These are phyloP conservation scores for Notolabrus celidotus DNA, from an alignment of 2,797 vertebrate genomes.

Conservation along the genomic window DNA sequence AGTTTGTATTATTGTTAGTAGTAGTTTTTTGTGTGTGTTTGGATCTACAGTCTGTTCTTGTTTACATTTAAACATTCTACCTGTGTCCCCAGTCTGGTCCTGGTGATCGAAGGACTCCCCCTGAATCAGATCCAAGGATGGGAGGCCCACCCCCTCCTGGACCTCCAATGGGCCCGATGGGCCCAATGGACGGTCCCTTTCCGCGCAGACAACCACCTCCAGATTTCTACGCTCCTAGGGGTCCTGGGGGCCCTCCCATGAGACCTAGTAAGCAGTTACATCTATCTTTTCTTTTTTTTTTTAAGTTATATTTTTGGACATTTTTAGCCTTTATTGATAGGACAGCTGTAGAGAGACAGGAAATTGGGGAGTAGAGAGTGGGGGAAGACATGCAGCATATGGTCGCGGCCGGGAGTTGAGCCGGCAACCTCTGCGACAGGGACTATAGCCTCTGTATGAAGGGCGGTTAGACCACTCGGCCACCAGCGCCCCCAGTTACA, in stretches of 20 bases:
- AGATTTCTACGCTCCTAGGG: slow-evolving; percentile 75
- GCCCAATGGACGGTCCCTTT: slow-evolving; percentile 72
- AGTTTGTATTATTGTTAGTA: not conserved
- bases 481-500: too few species aligned
- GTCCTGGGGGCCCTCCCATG: slow-evolving; percentile 63
- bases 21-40: not conserved
- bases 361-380: too few species aligned
- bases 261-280: slow-evolving; percentile 67
- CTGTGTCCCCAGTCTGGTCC: slow-evolving; percentile 48
- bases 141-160: slow-evolving; percentile 53
- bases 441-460: too few species aligned
- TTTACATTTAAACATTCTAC: not conserved
- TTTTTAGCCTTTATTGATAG: too few species aligned
- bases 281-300: too few species aligned
- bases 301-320: too few species aligned
- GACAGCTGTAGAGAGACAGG: too few species aligned
- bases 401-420: too few species aligned
- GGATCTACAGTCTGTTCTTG: not conserved
- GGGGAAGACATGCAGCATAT: too few species aligned
- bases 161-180: slow-evolving; percentile 60
- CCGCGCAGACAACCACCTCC: slow-evolving; percentile 72
- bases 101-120: slow-evolving; percentile 69
- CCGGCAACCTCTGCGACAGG: too few species aligned
- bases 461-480: too few species aligned
- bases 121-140: slow-evolving; percentile 68